A percentile compares a stretch with the other conserved stretches of the same genome.
Evolutionary conservation across 37 sponge, comb jelly and placozoan genomes (phyloP).

Genomic region (Agelas oroides): DNA sequence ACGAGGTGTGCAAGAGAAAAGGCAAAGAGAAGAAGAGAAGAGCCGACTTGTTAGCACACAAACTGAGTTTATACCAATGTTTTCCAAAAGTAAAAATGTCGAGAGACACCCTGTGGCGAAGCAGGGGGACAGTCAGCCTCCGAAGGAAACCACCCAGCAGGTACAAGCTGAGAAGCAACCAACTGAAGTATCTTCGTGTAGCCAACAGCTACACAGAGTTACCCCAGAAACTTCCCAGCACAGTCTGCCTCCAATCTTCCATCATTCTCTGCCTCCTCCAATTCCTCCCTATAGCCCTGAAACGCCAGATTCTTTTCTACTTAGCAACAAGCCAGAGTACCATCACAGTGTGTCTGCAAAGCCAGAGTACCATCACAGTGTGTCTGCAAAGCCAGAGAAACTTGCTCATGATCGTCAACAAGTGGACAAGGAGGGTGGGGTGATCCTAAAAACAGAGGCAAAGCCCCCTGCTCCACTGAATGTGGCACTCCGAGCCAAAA

Average conservation of each 20-base stretch:
- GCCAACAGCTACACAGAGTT: no score
- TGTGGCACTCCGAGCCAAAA: background rate
- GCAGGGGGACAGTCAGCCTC: background rate
- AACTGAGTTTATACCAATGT: background rate
- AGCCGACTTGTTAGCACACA: no score
- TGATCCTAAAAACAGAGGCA: background rate
- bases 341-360: background rate
- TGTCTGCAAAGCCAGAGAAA: conserved; percentile 13
- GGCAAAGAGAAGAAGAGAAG: background rate
- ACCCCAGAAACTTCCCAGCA: no score
- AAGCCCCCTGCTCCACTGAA: background rate
- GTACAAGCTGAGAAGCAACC: no score
- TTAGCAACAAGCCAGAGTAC: conserved; percentile 46
- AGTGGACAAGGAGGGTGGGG: background rate
- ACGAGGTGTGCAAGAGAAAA: background rate
- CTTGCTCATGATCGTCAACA: conserved; percentile 10
- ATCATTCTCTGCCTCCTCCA: conserved; percentile 29
- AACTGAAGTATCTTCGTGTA: no score
- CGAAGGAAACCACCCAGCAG: background rate
- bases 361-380: conserved; percentile 24
- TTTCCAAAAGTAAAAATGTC: background rate
- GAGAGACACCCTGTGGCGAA: background rate
- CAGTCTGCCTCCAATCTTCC: no score
- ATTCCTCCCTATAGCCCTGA: conserved; percentile 51
- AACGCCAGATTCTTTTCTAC: conserved; percentile 33